Evolutionary conservation across 2,113 vertebrate genomes (phyloP), one percentile per base, ranked within the genome.

Genomic region (Myiopsitta monachus): DNA sequence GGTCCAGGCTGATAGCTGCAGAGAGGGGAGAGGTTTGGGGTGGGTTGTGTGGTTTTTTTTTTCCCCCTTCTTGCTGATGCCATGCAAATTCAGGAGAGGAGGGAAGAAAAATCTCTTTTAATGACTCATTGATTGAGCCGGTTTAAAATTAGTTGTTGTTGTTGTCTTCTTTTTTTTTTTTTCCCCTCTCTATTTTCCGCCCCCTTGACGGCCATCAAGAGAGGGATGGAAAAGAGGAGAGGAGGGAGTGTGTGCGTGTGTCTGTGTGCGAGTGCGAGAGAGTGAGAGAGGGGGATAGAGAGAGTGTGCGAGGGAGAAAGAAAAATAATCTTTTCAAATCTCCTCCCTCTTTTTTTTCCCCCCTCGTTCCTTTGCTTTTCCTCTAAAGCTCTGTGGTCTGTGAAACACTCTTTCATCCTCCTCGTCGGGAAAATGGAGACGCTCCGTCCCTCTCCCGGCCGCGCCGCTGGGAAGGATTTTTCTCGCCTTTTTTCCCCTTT

Each of bases 81-180:
- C 95, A 97, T 97, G 97, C 96, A 97, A 97, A 97, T 97, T 93
- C 90, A 94, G 97, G 97, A 92, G 94, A 96, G 96, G 97, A 92
- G 97, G 97, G 97, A 94, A 91, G 97, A 95, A 97, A 97, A 95
- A 96, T 96, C 97, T 95, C 96, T 98, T 97, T 97, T 98, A 98
- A 98, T 98, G 98, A 98, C 97, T 98, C 98, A 98, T 98, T 98
- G 97, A 98, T 98, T 97, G 97, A 98, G 97, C 96, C 95, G 95
- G 97, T 97, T 97, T 98, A 96, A 97, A 98, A 98, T 97, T 97
- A 98, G 97, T 97, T 94, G 97, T 96, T 96, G 96, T 95, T 96
- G 95, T 82, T 88, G 90, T 91, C 47, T 82, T 92, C 72, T 88
- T 91, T 90, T 92, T 92, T 87, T 89, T 92, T 83, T 96, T 79